Evolutionary conservation across 2,888 invertebrate species (phyloP).

Genomic region (Sinotaia quadrata): DNA sequence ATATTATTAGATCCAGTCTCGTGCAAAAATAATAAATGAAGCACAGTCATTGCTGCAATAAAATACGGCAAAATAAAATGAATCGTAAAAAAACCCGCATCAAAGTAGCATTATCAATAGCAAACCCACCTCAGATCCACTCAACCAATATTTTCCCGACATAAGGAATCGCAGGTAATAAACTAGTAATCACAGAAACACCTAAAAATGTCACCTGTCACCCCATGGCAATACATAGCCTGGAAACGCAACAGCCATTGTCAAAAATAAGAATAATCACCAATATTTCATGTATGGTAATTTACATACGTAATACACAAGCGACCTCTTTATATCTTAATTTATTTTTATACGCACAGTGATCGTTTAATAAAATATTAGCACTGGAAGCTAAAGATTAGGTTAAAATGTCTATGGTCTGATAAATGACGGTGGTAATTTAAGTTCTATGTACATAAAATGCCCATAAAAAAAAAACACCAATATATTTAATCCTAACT

Average conservation of each 20-base stretch:
- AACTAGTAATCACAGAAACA: constrained; percentile 84
- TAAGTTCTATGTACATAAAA: no score
- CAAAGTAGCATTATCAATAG: constrained; percentile 82
- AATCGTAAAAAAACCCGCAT: constrained; percentile 84
- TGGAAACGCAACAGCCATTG: constrained; percentile 83
- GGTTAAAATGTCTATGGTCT: no score
- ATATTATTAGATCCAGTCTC: constrained; percentile 81
- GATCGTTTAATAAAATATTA: no score
- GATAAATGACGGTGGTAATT: no score
- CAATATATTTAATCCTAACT: no score
- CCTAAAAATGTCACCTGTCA: constrained; percentile 86
- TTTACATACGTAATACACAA: constrained; percentile 73
- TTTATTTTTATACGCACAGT: no score
- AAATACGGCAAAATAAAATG: constrained; percentile 84
- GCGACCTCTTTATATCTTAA: no score
- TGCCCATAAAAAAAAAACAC: no score
- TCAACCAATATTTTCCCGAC: constrained; percentile 78
- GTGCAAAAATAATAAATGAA: constrained; percentile 80
- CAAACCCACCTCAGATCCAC: constrained; percentile 85
- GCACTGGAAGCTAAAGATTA: no score
- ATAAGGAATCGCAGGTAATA: constrained; percentile 82
- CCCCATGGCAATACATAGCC: constrained; percentile 82
- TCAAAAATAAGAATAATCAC: constrained; percentile 79
- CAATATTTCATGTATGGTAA: constrained; percentile 78
- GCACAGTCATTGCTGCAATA: constrained; percentile 76